A percentile compares a stretch with the other conserved stretches of the same genome.
Conservation (phyloP, 2,888 invertebrate genomes). For the Argyra leucocephala region DNA sequence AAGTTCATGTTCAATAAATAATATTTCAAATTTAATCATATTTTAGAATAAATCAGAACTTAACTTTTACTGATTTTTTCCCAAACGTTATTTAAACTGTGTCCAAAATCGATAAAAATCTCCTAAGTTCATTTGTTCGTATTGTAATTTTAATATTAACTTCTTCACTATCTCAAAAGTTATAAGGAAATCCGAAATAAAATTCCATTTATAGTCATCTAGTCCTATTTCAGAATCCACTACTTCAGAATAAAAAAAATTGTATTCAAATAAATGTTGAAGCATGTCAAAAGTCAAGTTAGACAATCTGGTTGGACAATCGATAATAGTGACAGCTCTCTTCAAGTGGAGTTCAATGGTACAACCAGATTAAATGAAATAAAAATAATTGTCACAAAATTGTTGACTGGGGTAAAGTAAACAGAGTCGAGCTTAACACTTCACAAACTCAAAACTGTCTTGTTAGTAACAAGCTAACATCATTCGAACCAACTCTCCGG, state of each 20-base stretch:
- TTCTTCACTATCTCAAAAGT: constrained; percentile 11
- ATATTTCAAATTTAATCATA: not conserved
- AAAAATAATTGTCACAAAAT: too few species aligned
- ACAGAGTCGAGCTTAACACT: too few species aligned
- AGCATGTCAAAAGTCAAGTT: constrained; percentile 10
- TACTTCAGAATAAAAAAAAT: not conserved
- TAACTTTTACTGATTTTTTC: not conserved
- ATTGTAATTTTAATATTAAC: constrained; percentile 9
- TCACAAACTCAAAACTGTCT: too few species aligned
- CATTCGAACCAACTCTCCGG: too few species aligned
- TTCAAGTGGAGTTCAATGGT: not conserved
- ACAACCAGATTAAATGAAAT: too few species aligned
- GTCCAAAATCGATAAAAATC: constrained; percentile 12
- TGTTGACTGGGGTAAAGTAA: too few species aligned
- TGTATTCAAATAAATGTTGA: constrained; percentile 2
- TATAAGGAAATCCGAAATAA: constrained; percentile 10
- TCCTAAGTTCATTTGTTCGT: constrained; percentile 11
- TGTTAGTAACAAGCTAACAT: too few species aligned
- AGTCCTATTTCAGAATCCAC: constrained; percentile 5
- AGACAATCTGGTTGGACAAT: constrained; percentile 13
- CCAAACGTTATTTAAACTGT: constrained; percentile 2
- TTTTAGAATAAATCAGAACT: not conserved
- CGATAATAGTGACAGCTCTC: constrained; percentile 9
- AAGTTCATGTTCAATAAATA: not conserved
- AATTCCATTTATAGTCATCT: not conserved